Base-by-base conservation (phyloP, 2,113 vertebrate species). In the Neodontobutis hainanensis region DNA sequence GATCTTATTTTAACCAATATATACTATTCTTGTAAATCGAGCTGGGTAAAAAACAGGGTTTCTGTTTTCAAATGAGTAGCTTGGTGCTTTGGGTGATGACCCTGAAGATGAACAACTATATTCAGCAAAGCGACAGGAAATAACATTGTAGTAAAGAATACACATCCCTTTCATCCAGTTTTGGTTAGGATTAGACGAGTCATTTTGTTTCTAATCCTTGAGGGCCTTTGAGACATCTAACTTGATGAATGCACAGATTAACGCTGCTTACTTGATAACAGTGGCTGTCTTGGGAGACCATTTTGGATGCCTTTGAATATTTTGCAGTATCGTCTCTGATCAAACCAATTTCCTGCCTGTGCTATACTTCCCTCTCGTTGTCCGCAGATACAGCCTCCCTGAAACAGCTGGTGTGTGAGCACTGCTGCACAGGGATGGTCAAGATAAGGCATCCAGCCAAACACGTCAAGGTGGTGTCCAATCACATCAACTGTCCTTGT, bases 211-310 rank as follows among this genome's bases (percentile, higher is more conserved):
- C 19, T 27, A 27, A 27, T 27, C 8, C 52, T 57, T 44, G 55
- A 56, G 61, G 74, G 81, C 49, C 68, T 48, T 61, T 65, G 27
- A 32, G 65, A 69, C 42, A 38, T 72, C 65, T 53, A 57, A 62
- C 3, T 19, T 55, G 77, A 75, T 49, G 76, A 63, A 83, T 64
- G 14, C 50, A n/a, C 59, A 66, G 61, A 78, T 75, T 48, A 79
- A 56, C 75, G 74, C 74, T 70, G 35, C 15, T 73, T 53, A 44
- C 44, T 65, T 14, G 60, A 49, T 58, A 53, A 51, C 35, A 72
- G 40, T 55, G 58, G 27, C 49, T 11, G 16, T n/a, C n/a, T 57
- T 46, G 40, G 53, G 46, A 53, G 34, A 32, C 34, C 51, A 45
- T 61, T 57, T 51, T 46, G 50, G 38, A 35, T 64, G 49, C 44